phyloP scores from a whole-genome alignment of 2,888 invertebrate genomes.

The Volucella bombylans region DNA sequence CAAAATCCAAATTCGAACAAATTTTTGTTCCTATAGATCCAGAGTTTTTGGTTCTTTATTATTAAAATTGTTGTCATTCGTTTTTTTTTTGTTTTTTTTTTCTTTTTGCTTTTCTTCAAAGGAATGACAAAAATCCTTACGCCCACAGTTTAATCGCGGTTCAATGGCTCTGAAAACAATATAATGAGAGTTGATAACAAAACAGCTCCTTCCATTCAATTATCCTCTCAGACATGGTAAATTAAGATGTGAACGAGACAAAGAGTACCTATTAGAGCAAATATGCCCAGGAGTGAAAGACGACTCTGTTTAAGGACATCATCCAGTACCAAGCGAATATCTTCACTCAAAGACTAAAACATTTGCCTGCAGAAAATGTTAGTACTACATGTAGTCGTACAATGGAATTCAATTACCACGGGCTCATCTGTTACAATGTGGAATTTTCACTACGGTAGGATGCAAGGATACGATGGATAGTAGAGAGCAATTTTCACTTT shows the following conservation, averaged over 20 bases:
- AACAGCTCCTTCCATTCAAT: constrained; percentile 48
- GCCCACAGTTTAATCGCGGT: constrained; percentile 24
- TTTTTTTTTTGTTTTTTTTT: neutral
- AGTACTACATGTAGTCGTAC: no score
- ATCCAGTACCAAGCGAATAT: neutral
- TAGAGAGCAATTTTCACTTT: no score
- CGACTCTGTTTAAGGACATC: neutral
- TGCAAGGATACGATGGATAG: no score
- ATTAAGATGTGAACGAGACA: constrained; percentile 33
- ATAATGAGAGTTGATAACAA: constrained; percentile 36
- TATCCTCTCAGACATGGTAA: constrained; percentile 56
- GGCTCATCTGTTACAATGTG: no score
- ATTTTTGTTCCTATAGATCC: no score
- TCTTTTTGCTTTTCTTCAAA: neutral
- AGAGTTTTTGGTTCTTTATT: no score
- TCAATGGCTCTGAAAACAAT: constrained; percentile 46
- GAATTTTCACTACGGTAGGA: no score
- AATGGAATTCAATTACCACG: no score
- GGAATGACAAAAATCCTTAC: constrained; percentile 21
- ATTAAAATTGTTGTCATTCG: neutral
- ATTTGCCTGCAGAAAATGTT: neutral
- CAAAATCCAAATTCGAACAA: neutral
- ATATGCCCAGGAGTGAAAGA: constrained; percentile 11
- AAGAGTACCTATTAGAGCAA: neutral
- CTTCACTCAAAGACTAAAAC: neutral